A percentile compares a stretch with the other conserved stretches of the same genome.
phyloP scores from a whole-genome alignment of 2,797 vertebrate species.

The Danio kyathit region DNA sequence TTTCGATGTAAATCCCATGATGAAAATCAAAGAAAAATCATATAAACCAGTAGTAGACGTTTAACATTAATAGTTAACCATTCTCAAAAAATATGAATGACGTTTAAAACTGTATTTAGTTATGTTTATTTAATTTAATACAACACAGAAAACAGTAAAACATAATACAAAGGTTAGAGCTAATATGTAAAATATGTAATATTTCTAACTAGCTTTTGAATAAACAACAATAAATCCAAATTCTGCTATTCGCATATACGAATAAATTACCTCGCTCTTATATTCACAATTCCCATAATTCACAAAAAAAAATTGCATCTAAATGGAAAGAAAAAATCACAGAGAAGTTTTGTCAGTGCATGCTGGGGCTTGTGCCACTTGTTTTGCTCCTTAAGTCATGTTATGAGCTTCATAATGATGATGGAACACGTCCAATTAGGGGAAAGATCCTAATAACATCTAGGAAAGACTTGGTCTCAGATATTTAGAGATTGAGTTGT shows the following conservation, averaged over 20 bases:
- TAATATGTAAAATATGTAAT: too few species aligned
- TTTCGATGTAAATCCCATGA: too few species aligned
- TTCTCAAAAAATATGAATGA: too few species aligned
- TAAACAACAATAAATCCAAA: not conserved
- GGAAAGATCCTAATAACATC: not conserved
- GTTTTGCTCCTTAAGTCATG: not conserved
- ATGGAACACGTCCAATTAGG: constrained; percentile 16
- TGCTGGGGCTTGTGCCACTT: constrained; percentile 20
- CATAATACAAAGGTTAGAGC: too few species aligned
- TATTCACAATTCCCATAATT: too few species aligned
- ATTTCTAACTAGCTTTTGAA: too few species aligned
- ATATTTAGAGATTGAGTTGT: not conserved
- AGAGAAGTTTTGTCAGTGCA: not conserved
- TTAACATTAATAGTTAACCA: too few species aligned
- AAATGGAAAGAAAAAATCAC: not conserved
- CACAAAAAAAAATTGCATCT: not conserved
- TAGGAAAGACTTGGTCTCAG: not conserved
- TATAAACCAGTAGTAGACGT: too few species aligned
- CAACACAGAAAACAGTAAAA: too few species aligned
- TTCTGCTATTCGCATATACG: not conserved
- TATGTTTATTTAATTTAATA: too few species aligned
- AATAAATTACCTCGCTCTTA: not conserved
- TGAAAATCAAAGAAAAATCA: too few species aligned
- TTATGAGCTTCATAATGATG: not conserved
- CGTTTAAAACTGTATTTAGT: too few species aligned